Conservation (phyloP, 92 coral and sea anemone genomes). For the Phymanthus crucifer region DNA sequence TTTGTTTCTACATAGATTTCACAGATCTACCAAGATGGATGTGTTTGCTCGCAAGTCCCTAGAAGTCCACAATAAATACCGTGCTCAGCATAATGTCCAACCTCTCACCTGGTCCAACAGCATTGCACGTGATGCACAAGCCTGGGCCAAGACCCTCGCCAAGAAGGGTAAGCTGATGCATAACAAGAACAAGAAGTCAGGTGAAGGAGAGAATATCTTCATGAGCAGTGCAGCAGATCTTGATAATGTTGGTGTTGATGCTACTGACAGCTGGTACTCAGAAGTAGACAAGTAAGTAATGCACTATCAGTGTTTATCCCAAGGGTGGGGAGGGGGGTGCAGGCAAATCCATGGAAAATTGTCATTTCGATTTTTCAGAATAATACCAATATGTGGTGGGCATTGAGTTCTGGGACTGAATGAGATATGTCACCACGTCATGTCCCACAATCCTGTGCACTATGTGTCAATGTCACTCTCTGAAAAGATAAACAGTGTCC, state of each 20-base stretch:
- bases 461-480: too few species aligned
- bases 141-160: conserved; percentile 87
- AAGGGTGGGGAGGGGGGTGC: too few species aligned
- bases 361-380: too few species aligned
- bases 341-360: too few species aligned
- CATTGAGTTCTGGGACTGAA: not conserved
- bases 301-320: too few species aligned
- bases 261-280: conserved; percentile 69
- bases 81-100: conserved; percentile 85
- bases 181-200: conserved; percentile 57
- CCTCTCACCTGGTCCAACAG: conserved; percentile 81
- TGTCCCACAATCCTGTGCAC: not conserved
- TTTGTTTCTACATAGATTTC: not conserved
- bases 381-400: conserved; percentile 36
- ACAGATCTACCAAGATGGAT: conserved; percentile 31
- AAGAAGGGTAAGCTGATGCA: conserved; percentile 69
- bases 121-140: conserved; percentile 81
- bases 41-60: conserved; percentile 49
- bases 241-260: conserved; percentile 60
- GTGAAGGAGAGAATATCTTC: conserved; percentile 72
- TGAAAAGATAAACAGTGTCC: not conserved
- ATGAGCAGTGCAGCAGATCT: conserved; percentile 66
- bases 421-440: not conserved
- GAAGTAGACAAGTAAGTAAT: conserved; percentile 56
- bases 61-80: conserved; percentile 75